These are phyloP conservation scores for Catharus bicknelli DNA, from an alignment of 2,113 vertebrate genomes.

Conservation along the genomic window DNA sequence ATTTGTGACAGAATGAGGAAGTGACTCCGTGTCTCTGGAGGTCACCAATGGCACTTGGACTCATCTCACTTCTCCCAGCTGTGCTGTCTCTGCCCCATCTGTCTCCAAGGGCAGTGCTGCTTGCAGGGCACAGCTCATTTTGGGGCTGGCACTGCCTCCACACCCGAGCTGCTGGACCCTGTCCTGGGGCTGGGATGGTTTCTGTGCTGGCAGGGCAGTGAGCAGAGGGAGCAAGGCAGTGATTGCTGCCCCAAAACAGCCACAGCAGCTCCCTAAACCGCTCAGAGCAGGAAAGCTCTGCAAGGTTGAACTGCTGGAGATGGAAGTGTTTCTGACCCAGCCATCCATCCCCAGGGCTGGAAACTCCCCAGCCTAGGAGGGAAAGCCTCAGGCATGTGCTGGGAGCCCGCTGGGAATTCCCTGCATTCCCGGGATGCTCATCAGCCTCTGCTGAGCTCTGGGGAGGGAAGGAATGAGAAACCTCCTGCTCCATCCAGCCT, in stretches of 20 bases:
- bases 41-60: background rate
- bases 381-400: conserved; percentile 32
- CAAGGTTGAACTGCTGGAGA: background rate
- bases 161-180: background rate
- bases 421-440: conserved; percentile 18
- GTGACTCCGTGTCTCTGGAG: background rate
- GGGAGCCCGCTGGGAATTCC: background rate
- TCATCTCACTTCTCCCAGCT: background rate
- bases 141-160: background rate
- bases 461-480: conserved; percentile 33
- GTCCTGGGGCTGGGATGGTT: background rate
- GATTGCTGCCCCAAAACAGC: background rate
- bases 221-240: background rate
- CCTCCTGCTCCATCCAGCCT: background rate
- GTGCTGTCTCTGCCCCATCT: background rate
- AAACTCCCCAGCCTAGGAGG: background rate
- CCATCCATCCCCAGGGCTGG: background rate
- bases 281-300: background rate
- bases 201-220: rapidly evolving
- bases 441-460: rapidly evolving
- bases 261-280: background rate
- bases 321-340: background rate
- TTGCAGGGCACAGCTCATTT: background rate
- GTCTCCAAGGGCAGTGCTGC: background rate
- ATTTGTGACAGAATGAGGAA: background rate